These are phyloP conservation scores for Chelonoidis abingdonii DNA, from an alignment of 2,113 vertebrate genomes.

Conservation along the genomic window DNA sequence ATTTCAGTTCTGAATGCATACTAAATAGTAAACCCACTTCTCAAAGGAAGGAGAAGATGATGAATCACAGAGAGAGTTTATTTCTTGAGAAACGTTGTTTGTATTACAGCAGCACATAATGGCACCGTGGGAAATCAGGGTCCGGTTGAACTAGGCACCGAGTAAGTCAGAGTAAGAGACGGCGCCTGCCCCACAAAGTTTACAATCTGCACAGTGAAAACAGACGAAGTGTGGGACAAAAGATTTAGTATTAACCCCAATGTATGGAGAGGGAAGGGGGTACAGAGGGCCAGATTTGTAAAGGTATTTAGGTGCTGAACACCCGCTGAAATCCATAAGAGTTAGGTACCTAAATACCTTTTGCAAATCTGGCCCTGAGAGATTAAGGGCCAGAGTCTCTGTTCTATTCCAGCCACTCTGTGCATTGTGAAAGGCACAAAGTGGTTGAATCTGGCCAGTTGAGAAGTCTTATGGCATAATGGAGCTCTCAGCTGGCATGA, in stretches of 20 bases:
- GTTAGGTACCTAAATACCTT: not conserved
- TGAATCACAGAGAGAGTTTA: constrained; percentile 29
- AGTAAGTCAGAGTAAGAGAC: not conserved
- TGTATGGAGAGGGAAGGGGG: not conserved
- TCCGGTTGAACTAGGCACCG: not conserved
- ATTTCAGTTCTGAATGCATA: not conserved
- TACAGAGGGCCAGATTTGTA: not conserved
- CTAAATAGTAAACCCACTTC: constrained; percentile 33
- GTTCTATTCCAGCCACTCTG: rapidly evolving
- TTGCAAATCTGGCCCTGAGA: not conserved
- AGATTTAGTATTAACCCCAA: not conserved
- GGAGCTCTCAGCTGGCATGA: not conserved
- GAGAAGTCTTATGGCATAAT: rapidly evolving
- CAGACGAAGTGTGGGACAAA: not conserved
- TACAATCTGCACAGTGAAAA: not conserved
- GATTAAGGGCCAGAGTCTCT: not conserved
- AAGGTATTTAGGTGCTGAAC: not conserved
- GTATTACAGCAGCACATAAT: not conserved
- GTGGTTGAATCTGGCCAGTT: rapidly evolving
- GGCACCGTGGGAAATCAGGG: not conserved
- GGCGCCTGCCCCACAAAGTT: rapidly evolving
- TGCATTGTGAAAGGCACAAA: not conserved
- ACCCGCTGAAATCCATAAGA: not conserved
- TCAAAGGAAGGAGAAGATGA: constrained; percentile 42
- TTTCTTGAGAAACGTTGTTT: constrained; percentile 25